Evolutionary conservation across 2,113 vertebrate genomes (phyloP), one percentile per base, ranked within the genome.

Genomic region (Protobothrops mucrosquamatus): DNA sequence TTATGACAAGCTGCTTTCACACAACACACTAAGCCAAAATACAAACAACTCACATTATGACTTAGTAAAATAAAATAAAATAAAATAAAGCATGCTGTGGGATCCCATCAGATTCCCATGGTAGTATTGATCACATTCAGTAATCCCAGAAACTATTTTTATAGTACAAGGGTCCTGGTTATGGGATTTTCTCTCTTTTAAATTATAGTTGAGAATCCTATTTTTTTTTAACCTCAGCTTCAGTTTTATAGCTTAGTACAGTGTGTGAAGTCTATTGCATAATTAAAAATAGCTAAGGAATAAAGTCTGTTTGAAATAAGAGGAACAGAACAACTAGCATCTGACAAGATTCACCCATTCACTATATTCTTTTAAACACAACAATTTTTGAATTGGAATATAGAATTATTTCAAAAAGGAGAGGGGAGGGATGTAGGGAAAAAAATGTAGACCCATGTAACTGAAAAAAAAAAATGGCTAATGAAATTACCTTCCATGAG

Each of bases 301-400:
- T 12, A 39, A 81, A 81, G 34, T 43, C 7, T 43, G 34, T 81
- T 81, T 81, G 39, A 81, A 81, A 3, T 22, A 81, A 81, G 18
- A 43, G 34, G 55, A 54, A 26, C 69, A 86, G 39, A 93, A 92
- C 95, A 93, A 95, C 23, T 0, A 94, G 74, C 94, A 94, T 87
- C 20, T 24, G 86, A 9, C 51, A 81, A 43, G 18, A 39, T 20
- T 69, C 57, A 54, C 3, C 39, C 12, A 88, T 93, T 93, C 94
- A 92, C 18, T 81, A 1, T 88, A 88, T 94, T 94, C 51, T 59
- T 20, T 86, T 92, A 91, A 94, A 95, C 90, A 94, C 69, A 74
- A 34, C n/a, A 92, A 94, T 93, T 92, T 88, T 55, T 94, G 94
- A 92, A 34, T 91, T 96, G 90, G 34, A 94, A 95, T 95, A 95